phyloP scores from a whole-genome alignment of 2,797 vertebrate genomes.

The Anguilla obscura region DNA sequence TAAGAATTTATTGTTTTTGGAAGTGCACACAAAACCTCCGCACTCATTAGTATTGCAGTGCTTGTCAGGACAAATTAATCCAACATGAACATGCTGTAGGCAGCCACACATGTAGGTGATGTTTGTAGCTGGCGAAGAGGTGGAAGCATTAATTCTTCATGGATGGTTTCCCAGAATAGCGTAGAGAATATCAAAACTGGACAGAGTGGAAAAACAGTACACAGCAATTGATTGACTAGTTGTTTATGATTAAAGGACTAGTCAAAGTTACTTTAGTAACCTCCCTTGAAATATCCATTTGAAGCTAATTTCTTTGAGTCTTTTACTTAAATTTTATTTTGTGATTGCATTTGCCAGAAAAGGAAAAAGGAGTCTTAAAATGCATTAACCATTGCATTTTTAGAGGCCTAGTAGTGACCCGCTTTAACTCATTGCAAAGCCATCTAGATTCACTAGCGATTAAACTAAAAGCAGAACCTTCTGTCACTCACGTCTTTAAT shows the following conservation, averaged over 20 bases:
- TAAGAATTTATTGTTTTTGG: not conserved
- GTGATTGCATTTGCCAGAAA: not conserved
- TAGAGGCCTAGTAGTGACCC: not conserved
- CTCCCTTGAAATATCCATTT: not conserved
- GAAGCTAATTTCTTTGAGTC: not conserved
- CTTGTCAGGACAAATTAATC: not conserved
- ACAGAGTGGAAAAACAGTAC: not conserved
- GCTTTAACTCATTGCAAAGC: not conserved
- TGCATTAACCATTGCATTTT: not conserved
- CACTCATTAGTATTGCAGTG: not conserved
- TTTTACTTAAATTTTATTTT: not conserved
- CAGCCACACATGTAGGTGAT: not conserved
- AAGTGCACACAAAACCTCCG: not conserved
- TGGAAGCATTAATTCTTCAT: slow-evolving; percentile 11
- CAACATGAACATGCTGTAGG: not conserved
- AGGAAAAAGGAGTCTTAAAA: not conserved
- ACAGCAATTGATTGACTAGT: not conserved
- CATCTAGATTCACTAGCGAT: slow-evolving; percentile 15
- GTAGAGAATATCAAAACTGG: not conserved
- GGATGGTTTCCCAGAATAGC: not conserved
- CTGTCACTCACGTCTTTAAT: slow-evolving; percentile 18
- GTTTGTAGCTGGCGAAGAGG: not conserved
- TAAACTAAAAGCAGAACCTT: slow-evolving; percentile 32
- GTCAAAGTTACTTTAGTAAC: not conserved
- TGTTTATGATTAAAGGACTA: no score